Evolutionary conservation across 1,140 invertebrate species (phyloP).

Genomic region (Drosophila pallidifrons): DNA sequence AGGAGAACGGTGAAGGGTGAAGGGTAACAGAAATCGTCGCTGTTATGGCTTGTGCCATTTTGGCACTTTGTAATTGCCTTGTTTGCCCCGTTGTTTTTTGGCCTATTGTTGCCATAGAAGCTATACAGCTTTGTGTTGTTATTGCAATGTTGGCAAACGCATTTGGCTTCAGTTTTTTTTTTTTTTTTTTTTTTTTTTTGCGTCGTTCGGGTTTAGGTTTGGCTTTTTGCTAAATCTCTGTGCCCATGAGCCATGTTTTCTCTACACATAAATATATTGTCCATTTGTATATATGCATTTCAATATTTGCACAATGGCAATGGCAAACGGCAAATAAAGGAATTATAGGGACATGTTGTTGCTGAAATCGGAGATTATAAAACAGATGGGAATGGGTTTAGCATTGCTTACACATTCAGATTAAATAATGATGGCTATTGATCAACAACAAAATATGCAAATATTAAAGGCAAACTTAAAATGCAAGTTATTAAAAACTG

Average conservation of each 20-base stretch:
- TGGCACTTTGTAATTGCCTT: slow-evolving; percentile 82
- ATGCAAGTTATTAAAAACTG: background rate
- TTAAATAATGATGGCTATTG: slow-evolving; percentile 2
- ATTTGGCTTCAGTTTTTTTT: slow-evolving; percentile 56
- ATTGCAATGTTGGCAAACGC: slow-evolving; percentile 72
- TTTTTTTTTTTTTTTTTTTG: slow-evolving; percentile 23
- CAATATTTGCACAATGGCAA: slow-evolving; percentile 66
- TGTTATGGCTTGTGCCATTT: slow-evolving; percentile 81
- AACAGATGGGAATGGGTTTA: slow-evolving; percentile 9
- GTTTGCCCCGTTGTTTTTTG: slow-evolving; percentile 74
- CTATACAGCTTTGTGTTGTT: slow-evolving; percentile 50
- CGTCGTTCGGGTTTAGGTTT: slow-evolving; percentile 21
- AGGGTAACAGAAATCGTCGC: slow-evolving; percentile 41
- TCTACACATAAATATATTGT: slow-evolving; percentile 18
- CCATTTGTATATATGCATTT: slow-evolving; percentile 49
- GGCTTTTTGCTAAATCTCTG: slow-evolving; percentile 71
- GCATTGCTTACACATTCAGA: slow-evolving; percentile 2
- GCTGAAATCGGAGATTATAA: slow-evolving; percentile 13
- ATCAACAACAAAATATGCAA: slow-evolving; percentile 1
- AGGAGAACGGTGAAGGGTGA: background rate
- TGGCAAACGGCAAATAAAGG: slow-evolving; percentile 36
- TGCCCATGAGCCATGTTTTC: slow-evolving; percentile 71
- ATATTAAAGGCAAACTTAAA: background rate
- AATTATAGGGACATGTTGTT: slow-evolving; percentile 44
- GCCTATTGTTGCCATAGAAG: slow-evolving; percentile 39